A percentile compares a stretch with the other conserved stretches of the same genome.
Conservation (phyloP, 2,888 invertebrate genomes). For the Unio delphinus region DNA sequence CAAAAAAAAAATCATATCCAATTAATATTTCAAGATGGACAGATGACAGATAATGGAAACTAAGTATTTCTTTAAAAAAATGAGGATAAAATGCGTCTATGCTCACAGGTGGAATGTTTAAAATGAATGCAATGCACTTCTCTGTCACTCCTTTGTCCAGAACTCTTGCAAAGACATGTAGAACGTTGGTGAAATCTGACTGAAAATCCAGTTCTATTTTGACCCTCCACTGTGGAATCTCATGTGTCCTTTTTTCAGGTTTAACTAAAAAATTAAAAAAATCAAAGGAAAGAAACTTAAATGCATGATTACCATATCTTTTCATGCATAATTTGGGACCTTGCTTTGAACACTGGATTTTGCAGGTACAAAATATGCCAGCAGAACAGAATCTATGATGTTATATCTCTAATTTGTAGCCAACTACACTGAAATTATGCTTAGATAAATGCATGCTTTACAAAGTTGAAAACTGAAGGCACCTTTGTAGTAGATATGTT, state of each 20-base stretch:
- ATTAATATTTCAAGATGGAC: too few relatives aligned
- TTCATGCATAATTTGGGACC: not conserved
- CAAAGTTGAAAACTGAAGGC: too few relatives aligned
- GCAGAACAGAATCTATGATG: too few relatives aligned
- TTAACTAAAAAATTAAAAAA: slow-evolving; percentile 33
- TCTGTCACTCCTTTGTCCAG: slow-evolving; percentile 34
- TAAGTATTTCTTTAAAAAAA: too few relatives aligned
- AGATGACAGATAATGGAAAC: too few relatives aligned
- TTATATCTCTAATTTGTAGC: too few relatives aligned
- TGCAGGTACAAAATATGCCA: too few relatives aligned
- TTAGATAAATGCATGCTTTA: too few relatives aligned
- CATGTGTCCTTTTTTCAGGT: slow-evolving; percentile 30
- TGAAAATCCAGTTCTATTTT: slow-evolving; percentile 52
- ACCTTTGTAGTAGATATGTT: too few relatives aligned
- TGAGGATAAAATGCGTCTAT: not conserved
- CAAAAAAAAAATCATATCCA: too few relatives aligned
- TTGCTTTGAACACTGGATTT: too few relatives aligned
- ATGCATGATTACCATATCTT: not conserved
- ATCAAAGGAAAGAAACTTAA: not conserved
- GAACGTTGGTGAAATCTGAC: slow-evolving; percentile 58
- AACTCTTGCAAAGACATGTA: slow-evolving; percentile 47
- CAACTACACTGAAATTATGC: too few relatives aligned
- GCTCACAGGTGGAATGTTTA: slow-evolving; percentile 43
- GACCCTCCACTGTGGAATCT: slow-evolving; percentile 37
- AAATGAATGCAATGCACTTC: slow-evolving; percentile 38